Percentiles rank a stretch among this genome's conserved stretches.
Conservation (phyloP, 2,797 vertebrate genomes). For the Dendrocincla fuliginosa region DNA sequence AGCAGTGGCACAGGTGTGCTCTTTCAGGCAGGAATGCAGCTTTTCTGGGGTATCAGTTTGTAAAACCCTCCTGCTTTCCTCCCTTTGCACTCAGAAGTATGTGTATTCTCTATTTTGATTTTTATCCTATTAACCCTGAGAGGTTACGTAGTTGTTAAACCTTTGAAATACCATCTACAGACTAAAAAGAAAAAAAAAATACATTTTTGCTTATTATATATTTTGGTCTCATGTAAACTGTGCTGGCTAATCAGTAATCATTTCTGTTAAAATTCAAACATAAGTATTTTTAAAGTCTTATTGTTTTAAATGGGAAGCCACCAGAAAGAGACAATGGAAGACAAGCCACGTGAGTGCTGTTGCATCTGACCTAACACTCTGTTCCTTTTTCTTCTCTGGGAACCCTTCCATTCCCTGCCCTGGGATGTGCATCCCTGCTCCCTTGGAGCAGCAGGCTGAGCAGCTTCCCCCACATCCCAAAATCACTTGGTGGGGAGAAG, state of each 20-base stretch:
- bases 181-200: too few species aligned
- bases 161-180: background rate
- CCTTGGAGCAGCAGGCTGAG: background rate
- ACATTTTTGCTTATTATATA: background rate
- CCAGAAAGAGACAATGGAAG: background rate
- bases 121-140: background rate
- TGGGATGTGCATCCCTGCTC: background rate
- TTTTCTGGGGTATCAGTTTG: background rate
- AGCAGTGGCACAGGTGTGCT: slow-evolving; percentile 61
- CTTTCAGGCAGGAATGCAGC: slow-evolving; percentile 43
- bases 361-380: background rate
- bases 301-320: background rate
- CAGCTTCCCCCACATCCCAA: background rate
- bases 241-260: background rate
- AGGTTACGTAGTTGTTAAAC: background rate
- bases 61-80: slow-evolving; percentile 8
- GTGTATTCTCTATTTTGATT: background rate
- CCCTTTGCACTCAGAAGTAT: background rate
- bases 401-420: background rate
- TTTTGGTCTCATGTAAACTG: background rate
- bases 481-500: rapidly evolving
- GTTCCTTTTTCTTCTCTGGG: slow-evolving; percentile 14
- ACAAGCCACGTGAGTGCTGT: background rate
- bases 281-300: background rate
- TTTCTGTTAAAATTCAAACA: background rate